Evolutionary conservation across 2,113 vertebrate species (phyloP).

Genomic region (Felis chaus): DNA sequence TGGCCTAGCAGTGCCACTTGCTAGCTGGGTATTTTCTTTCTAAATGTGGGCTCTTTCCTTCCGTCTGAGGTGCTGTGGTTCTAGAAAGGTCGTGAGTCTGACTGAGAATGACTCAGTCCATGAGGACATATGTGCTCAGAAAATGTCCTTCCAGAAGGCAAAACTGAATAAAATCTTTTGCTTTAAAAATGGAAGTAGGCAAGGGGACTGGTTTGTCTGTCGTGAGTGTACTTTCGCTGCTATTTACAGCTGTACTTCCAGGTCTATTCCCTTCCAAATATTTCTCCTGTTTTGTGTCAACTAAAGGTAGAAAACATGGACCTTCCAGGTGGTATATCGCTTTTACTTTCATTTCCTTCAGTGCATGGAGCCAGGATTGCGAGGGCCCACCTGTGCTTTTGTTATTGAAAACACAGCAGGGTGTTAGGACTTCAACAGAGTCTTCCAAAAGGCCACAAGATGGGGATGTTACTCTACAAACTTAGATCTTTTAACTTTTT

Average conservation of each 20-base stretch:
- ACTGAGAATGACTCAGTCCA: not conserved
- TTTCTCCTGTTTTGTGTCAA: not conserved
- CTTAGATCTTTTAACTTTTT: not conserved
- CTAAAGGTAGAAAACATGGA: not conserved
- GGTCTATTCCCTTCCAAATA: not conserved
- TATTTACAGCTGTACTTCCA: not conserved
- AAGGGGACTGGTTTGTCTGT: not conserved
- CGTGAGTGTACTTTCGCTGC: not conserved
- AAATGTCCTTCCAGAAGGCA: conserved; percentile 9
- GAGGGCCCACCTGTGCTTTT: not conserved
- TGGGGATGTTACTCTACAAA: conserved; percentile 67
- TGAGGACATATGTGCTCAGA: not conserved
- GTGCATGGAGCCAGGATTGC: not conserved
- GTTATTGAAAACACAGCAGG: not conserved
- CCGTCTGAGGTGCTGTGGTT: not conserved
- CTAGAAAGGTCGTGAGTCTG: not conserved
- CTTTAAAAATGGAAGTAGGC: not conserved
- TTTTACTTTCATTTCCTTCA: not conserved
- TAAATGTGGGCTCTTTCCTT: not conserved
- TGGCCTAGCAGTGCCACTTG: not conserved
- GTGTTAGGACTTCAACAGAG: not conserved
- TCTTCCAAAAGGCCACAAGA: conserved; percentile 65
- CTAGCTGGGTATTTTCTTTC: not conserved
- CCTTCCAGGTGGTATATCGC: not conserved
- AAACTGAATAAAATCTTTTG: conserved; percentile 1